Evolutionary conservation across 2,888 invertebrate genomes (phyloP).

Genomic region (Carcina quercana): DNA sequence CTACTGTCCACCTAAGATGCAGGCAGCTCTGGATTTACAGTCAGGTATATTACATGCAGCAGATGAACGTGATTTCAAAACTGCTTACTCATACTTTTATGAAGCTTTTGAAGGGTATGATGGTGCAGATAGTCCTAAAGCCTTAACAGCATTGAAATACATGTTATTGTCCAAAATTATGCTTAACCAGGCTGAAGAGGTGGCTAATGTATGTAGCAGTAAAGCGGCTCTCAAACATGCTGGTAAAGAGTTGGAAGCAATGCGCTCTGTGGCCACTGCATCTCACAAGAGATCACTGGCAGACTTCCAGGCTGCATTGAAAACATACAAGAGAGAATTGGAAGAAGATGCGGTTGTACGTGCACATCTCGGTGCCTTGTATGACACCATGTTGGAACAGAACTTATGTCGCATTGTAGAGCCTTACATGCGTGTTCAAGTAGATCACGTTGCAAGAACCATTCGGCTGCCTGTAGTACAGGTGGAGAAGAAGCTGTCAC

Average conservation of each 20-base stretch:
- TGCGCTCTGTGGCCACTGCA: conserved; percentile 97
- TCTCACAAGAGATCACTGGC: conserved; percentile 97
- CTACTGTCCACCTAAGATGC: conserved; percentile 99
- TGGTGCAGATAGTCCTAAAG: conserved; percentile 93
- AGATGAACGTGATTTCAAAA: conserved; percentile 99
- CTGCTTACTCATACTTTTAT: conserved; percentile 99
- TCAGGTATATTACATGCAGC: conserved; percentile 99
- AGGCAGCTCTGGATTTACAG: conserved; percentile 97
- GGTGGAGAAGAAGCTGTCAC: conserved; percentile 99
- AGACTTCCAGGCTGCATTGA: conserved; percentile 94
- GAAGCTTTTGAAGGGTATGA: conserved; percentile 99
- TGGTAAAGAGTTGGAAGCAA: conserved; percentile 96
- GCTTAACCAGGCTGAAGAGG: conserved; percentile 97
- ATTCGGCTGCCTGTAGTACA: conserved; percentile 91
- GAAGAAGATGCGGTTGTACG: conserved; percentile 97
- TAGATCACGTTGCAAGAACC: conserved; percentile 91
- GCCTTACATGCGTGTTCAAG: conserved; percentile 98
- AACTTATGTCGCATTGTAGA: conserved; percentile 99
- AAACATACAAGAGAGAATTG: conserved; percentile 89
- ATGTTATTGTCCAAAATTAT: conserved; percentile 99
- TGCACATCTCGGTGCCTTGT: conserved; percentile 96
- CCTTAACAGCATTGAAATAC: conserved; percentile 97
- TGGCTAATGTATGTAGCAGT: conserved; percentile 94
- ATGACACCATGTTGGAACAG: conserved; percentile 99
- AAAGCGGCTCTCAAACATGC: conserved; percentile 98